Base-by-base conservation (phyloP, 2,888 invertebrate species). In the Amiota minor region DNA sequence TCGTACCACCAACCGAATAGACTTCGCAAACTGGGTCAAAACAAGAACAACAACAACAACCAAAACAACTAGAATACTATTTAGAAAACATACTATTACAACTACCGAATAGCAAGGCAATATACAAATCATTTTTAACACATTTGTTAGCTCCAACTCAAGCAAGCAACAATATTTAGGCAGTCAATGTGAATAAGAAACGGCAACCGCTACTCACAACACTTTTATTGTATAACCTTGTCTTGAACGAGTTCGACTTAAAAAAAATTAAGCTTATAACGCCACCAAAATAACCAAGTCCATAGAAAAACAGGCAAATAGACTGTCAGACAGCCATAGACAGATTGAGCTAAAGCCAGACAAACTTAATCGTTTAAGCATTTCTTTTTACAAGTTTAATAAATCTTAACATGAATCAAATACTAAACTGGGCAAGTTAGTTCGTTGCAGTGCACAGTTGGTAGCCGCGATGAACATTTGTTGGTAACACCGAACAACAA, bases 81-180 rank as follows among this genome's bases (percentile, higher is more conserved):
- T 2, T 9, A 53, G 16, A 53, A 18, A 12, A 59, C 59, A 59
- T 12, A 56, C 56, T 56, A 59, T 18, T 16, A 59, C 59, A 59
- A 59, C 59, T 18, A 20, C 59, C 59, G 35, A 14, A 45, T 14
- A 62, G 35, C 18, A 59, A 18, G 20, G 50, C 76, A 62, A 77
- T 84, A 84, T 83, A 85, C 85, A 85, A 83, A 83, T 83, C 80
- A 81, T 85, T 85, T 82, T 69, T 50, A 72, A 72, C 72, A 72
- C 72, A 68, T 68, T 68, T 72, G 67, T 67, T 59, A 61, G 71
- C 55, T 75, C 16, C 20, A 35, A 70, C 70, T 72, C 72, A 71
- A 75, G 10, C 20, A 23, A 68, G 35, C 35, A 35, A 35, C 35
- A 35, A 35, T 35, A 35, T 35, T 35, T 35, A 35, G 35, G 35